Evolutionary conservation across 1,140 invertebrate genomes (phyloP), one percentile per base, ranked within the genome.

Genomic region (Stenopsyche tienmushanensis): DNA sequence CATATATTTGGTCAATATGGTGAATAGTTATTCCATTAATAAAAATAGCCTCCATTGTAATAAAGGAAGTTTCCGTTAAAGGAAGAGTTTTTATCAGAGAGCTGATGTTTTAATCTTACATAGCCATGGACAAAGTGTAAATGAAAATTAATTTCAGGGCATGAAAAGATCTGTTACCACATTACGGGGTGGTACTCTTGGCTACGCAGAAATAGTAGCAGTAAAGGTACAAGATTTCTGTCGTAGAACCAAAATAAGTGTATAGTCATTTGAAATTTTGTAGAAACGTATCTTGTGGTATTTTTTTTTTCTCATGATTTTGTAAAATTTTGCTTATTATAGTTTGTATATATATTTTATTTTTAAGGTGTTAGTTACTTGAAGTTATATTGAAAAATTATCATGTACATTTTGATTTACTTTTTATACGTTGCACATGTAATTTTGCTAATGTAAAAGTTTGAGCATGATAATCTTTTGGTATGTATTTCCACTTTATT

Each of bases 101-200:
- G 34, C n/a, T 8, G 8, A n/a, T n/a, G n/a, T 49, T 49, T 20
- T 49, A 49, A n/a, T n/a, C 7, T 7, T 9, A n/a, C 18, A n/a
- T 49, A 9, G 10, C 17, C 8, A 49, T 7, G 8, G 45, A 8
- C 17, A 41, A 58, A 44, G 41, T 23, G 1, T 15, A 42, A 59
- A 50, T 26, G 23, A 7, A 65, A 23, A 57, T 20, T 20, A 62
- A 39, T 71, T 67, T 59, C 83, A 87, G 87, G 92, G 92, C 76
- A 86, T 95, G 83, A 96, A 96, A 85, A 85, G 93, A 81, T 95
- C 93, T 71, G 92, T 96, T 82, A 94, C 92, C 73, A 92, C 90
- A 70, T 83, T 93, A 72, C 84, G 90, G 75, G 90, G 91, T 74
- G 91, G 91, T 72, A 90, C 90, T 66, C 83, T 93, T 75, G 91